Evolutionary conservation across 1,140 invertebrate species (phyloP).

Genomic region (Achroia grisella): DNA sequence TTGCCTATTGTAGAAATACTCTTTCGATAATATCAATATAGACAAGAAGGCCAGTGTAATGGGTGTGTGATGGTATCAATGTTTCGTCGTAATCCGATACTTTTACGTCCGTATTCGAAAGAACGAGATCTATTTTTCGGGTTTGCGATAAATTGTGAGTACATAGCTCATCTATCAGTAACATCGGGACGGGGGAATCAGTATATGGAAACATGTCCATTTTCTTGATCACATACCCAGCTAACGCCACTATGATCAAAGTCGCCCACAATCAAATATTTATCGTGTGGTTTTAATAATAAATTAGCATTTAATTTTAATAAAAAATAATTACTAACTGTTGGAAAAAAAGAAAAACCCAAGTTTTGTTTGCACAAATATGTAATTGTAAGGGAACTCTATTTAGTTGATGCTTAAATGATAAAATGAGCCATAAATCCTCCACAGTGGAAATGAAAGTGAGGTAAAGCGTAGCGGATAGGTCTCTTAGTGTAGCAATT

Average conservation of each 20-base stretch:
- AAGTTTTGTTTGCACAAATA: too few species aligned
- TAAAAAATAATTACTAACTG: constrained; percentile 5
- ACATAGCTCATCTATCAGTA: constrained; percentile 6
- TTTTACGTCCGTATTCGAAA: not conserved
- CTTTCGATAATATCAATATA: constrained; percentile 1
- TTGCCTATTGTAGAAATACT: not conserved
- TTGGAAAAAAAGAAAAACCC: not conserved
- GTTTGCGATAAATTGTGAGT: not conserved
- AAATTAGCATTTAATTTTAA: not conserved
- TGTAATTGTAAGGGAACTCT: not conserved
- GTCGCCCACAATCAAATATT: too few species aligned
- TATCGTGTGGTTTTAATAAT: too few species aligned
- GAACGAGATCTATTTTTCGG: not conserved
- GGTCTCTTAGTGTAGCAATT: constrained; percentile 1
- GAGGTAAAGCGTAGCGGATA: not conserved
- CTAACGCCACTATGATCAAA: too few species aligned
- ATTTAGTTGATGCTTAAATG: too few species aligned
- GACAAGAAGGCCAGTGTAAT: too few species aligned
- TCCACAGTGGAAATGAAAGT: constrained; percentile 1
- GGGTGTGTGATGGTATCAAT: too few species aligned
- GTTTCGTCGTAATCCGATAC: too few species aligned
- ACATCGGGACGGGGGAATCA: not conserved
- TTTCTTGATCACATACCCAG: too few species aligned
- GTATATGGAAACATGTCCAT: too few species aligned
- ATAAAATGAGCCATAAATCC: constrained; percentile 3